These are phyloP conservation scores for Oreonectes daqikongensis DNA, from an alignment of 2,797 vertebrate genomes.

Conservation along the genomic window DNA sequence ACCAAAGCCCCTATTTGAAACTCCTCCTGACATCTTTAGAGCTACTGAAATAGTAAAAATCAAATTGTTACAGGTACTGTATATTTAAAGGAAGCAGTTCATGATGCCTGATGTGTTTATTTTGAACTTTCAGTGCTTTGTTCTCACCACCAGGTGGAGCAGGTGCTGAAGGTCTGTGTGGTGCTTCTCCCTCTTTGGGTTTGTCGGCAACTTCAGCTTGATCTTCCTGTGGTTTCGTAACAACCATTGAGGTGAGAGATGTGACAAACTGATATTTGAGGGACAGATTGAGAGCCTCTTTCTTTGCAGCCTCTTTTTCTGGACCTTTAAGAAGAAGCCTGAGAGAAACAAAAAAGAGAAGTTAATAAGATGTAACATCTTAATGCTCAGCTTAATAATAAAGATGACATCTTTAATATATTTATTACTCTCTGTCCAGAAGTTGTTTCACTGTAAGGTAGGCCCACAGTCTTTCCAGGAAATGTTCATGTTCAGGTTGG, in stretches of 20 bases:
- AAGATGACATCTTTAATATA: too few species aligned
- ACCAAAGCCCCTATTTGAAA: too few species aligned
- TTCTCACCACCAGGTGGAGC: background rate
- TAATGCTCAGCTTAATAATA: too few species aligned
- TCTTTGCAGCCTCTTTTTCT: slow-evolving; percentile 64
- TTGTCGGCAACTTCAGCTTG: slow-evolving; percentile 74
- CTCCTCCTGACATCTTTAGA: too few species aligned
- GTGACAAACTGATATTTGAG: slow-evolving; percentile 81
- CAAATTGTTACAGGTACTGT: too few species aligned
- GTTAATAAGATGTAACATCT: too few species aligned
- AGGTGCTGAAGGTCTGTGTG: background rate
- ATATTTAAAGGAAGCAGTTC: background rate
- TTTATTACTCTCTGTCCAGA: slow-evolving; percentile 73
- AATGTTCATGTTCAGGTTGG: slow-evolving; percentile 57
- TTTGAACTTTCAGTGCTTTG: background rate
- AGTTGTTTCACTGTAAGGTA: slow-evolving; percentile 82
- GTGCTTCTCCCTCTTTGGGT: slow-evolving; percentile 68
- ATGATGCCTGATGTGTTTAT: background rate
- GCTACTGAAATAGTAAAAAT: background rate
- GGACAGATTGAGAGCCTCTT: slow-evolving; percentile 70
- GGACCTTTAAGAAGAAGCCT: slow-evolving; percentile 69
- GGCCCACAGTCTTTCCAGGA: slow-evolving; percentile 78
- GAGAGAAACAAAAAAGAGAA: slow-evolving; percentile 2
- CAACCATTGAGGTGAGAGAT: slow-evolving; percentile 82
- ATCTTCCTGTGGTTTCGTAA: slow-evolving; percentile 76